Evolutionary conservation across 2,888 invertebrate genomes (phyloP).

Genomic region (Rhamphomyia laevipes): DNA sequence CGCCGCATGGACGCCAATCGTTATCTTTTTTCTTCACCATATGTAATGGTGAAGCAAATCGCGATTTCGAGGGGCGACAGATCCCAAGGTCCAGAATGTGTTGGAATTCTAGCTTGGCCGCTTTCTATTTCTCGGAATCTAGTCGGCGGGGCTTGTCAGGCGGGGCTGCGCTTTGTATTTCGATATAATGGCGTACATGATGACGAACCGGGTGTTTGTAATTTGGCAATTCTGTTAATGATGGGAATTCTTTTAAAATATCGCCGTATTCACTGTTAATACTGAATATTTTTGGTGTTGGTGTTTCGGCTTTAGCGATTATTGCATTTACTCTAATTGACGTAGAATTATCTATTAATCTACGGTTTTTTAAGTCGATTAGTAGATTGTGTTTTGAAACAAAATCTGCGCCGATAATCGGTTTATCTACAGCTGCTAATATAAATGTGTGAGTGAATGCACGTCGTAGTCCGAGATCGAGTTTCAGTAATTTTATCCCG

Average conservation of each 20-base stretch:
- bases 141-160: neutral
- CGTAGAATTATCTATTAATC: neutral
- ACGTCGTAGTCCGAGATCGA: constrained; percentile 8
- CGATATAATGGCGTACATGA: neutral
- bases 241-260: neutral
- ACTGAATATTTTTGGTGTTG: neutral
- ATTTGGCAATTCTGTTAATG: neutral
- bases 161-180: neutral
- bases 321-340: too few relatives aligned
- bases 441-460: constrained; percentile 5
- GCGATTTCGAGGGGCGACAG: neutral
- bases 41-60: neutral
- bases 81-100: neutral
- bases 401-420: constrained; percentile 11
- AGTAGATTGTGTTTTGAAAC: constrained; percentile 5
- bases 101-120: neutral
- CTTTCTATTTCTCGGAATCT: neutral
- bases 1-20: neutral
- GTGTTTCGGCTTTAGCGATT: neutral
- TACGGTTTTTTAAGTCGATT: too few relatives aligned
- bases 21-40: neutral
- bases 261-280: neutral
- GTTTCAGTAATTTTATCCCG: constrained; percentile 2
- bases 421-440: constrained; percentile 8
- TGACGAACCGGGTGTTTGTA: neutral